These are phyloP conservation scores for Microdon myrmicae DNA, from an alignment of 2,888 invertebrate species.

Conservation along the genomic window DNA sequence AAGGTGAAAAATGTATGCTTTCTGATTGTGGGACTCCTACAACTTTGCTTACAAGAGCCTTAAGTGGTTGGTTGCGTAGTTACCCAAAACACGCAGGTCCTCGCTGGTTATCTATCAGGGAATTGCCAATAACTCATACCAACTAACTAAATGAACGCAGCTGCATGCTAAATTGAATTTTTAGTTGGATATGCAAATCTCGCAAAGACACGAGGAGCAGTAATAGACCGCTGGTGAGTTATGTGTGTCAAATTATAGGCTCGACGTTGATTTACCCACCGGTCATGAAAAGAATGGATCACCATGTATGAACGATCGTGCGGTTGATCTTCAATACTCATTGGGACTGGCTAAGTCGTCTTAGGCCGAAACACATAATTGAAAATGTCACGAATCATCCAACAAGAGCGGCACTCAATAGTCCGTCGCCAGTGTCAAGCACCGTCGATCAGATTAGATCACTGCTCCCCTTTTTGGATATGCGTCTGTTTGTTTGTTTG, in stretches of 20 bases:
- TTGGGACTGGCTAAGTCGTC: neutral
- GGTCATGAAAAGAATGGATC: slow-evolving; percentile 46
- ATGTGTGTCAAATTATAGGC: slow-evolving; percentile 36
- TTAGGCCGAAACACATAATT: neutral
- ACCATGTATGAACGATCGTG: slow-evolving; percentile 33
- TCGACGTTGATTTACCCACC: slow-evolving; percentile 48
- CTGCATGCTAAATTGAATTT: slow-evolving; percentile 36
- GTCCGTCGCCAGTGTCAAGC: too few species aligned
- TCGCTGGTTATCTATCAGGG: slow-evolving; percentile 41
- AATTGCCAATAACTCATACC: slow-evolving; percentile 45
- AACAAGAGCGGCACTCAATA: too few species aligned
- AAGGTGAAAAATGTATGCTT: too few species aligned
- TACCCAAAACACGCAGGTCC: too few species aligned
- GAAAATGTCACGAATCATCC: slow-evolving; percentile 35
- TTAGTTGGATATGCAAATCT: neutral
- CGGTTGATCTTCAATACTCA: slow-evolving; percentile 8
- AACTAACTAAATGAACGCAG: slow-evolving; percentile 40
- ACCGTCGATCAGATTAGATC: slow-evolving; percentile 30
- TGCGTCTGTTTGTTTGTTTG: too few species aligned
- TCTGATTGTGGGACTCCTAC: too few species aligned
- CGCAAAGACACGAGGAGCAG: slow-evolving; percentile 1
- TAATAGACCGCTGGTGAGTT: slow-evolving; percentile 27
- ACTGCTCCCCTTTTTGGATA: slow-evolving; percentile 5
- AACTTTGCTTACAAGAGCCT: too few species aligned
- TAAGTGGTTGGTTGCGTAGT: too few species aligned